These are phyloP conservation scores for Schrankia costaestrigalis DNA, from an alignment of 2,888 invertebrate species.

Conservation along the genomic window DNA sequence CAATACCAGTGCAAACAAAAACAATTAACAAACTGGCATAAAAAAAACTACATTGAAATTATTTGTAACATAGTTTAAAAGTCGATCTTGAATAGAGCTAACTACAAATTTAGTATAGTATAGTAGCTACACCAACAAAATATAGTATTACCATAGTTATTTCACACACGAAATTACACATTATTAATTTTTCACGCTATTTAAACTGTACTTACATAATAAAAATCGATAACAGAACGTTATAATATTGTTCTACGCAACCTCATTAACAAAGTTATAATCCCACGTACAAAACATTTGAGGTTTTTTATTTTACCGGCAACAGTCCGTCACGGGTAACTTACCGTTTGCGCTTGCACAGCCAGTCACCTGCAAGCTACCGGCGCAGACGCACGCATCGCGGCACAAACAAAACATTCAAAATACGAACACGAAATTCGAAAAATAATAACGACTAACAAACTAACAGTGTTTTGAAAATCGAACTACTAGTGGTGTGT, in stretches of 20 bases:
- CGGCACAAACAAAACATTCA: constrained; percentile 31
- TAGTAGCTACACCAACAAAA: too few relatives aligned
- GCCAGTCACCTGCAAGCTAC: constrained; percentile 75
- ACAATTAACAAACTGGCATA: too few relatives aligned
- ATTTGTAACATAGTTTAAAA: too few relatives aligned
- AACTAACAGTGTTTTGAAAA: constrained; percentile 52
- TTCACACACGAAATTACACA: too few relatives aligned
- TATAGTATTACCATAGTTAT: too few relatives aligned
- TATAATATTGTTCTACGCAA: constrained; percentile 17
- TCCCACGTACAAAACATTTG: constrained; percentile 57
- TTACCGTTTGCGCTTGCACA: constrained; percentile 41
- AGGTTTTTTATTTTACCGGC: constrained; percentile 41
- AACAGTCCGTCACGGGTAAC: constrained; percentile 58
- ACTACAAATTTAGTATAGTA: too few relatives aligned
- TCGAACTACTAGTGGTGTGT: constrained; percentile 50
- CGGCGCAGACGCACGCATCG: constrained; percentile 61
- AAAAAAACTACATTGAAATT: too few relatives aligned
- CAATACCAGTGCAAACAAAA: too few relatives aligned
- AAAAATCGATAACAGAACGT: constrained; percentile 13
- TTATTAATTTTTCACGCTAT: constrained; percentile 4
- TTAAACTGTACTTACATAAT: constrained; percentile 17
- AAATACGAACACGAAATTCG: constrained; percentile 49
- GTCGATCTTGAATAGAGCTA: too few relatives aligned
- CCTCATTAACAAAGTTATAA: constrained; percentile 31
- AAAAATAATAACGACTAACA: constrained; percentile 46